phyloP scores from a whole-genome alignment of 1,140 invertebrate species.

The Drosophila kanapiae region DNA sequence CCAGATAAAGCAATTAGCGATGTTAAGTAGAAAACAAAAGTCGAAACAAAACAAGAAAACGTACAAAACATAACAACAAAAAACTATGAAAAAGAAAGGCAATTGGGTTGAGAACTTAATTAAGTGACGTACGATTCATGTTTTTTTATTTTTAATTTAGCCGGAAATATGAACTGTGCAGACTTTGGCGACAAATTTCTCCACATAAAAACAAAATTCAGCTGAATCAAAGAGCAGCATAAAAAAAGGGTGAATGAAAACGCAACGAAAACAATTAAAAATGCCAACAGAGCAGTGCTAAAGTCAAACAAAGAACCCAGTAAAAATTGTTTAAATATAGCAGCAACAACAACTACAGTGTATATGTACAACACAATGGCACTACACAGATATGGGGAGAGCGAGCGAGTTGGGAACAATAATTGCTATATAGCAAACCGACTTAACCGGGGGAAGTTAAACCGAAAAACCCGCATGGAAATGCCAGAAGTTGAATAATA shows the following conservation, averaged over 20 bases:
- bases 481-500: slow-evolving; percentile 46
- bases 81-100: slow-evolving; percentile 52
- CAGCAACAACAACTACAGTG: slow-evolving; percentile 26
- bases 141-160: slow-evolving; percentile 34
- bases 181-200: slow-evolving; percentile 59
- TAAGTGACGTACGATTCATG: slow-evolving; percentile 36
- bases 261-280: slow-evolving; percentile 74
- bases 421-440: slow-evolving; percentile 39
- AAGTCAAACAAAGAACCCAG: slow-evolving; percentile 71
- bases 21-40: slow-evolving; percentile 65
- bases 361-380: slow-evolving; percentile 14
- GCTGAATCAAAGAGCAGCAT: slow-evolving; percentile 33
- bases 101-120: slow-evolving; percentile 56
- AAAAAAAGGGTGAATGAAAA: slow-evolving; percentile 35
- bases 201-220: slow-evolving; percentile 24
- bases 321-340: slow-evolving; percentile 38
- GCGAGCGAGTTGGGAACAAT: slow-evolving; percentile 36
- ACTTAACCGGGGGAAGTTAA: slow-evolving; percentile 36
- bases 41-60: slow-evolving; percentile 31
- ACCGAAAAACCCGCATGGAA: slow-evolving; percentile 69
- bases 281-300: slow-evolving; percentile 74
- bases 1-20: slow-evolving; percentile 60
- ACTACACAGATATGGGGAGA: slow-evolving; percentile 22
- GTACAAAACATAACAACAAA: slow-evolving; percentile 32
- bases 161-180: slow-evolving; percentile 30